Evolutionary conservation across 2,113 vertebrate species (phyloP), one percentile per base, ranked within the genome.

Genomic region (Psilopsiagon aurifrons): DNA sequence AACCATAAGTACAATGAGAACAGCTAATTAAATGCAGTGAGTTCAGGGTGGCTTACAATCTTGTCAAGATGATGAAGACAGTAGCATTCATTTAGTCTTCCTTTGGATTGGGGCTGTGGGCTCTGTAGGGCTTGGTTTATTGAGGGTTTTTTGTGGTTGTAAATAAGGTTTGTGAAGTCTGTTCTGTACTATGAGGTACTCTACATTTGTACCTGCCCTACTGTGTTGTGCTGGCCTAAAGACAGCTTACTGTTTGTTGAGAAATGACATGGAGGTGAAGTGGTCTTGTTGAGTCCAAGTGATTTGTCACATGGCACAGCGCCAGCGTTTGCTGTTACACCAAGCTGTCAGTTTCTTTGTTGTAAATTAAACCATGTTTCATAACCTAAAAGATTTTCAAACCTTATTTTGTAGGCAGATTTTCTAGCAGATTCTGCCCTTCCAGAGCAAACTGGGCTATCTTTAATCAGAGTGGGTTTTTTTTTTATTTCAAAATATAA

Each of bases 331-430:
- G 63, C 55, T 75, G 66, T 95, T 90, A 66, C 77, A 84, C 87
- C 63, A 54, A 79, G 76, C 82, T 89, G 86, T 88, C 94, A 86
- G 31, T 85, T 95, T 89, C 81, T 90, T 80, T 82, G 67, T 41
- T 92, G 90, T 92, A 94, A 97, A 95, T 90, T 95, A 82, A 75
- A 91, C 77, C 73, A 78, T 1, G 2, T 90, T 96, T 94, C 87
- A 75, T 64, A 94, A 64, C 71, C 39, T 80, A 28, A 83, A 91
- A 86, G 47, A 82, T 81, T 87, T 86, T 80, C 37, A 55, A 77
- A 83, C 63, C 95, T 94, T 92, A 75, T 97, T 90, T 96, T 89
- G 80, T 87, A 87, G 83, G 66, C 31, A 66, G 80, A 51, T 74
- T 92, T 94, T 83, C 28, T 49, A 93, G 83, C 52, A 78, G 57